Percentiles rank a stretch among this genome's conserved stretches.
These are phyloP conservation scores for Conger conger DNA, from an alignment of 2,113 vertebrate genomes.

Conservation along the genomic window DNA sequence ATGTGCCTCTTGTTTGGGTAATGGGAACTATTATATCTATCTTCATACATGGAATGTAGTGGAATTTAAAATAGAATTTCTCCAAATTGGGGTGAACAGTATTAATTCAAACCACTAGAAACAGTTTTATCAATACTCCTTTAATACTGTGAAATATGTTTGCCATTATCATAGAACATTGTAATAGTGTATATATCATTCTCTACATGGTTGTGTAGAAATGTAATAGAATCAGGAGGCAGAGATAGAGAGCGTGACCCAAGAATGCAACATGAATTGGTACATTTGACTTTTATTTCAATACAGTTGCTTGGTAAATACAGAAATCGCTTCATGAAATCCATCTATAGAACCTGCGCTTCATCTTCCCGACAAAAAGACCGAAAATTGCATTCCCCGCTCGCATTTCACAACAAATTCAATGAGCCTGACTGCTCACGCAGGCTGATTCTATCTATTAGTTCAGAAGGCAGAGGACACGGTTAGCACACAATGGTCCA, in stretches of 20 bases:
- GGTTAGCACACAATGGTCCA: not conserved
- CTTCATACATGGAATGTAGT: not conserved
- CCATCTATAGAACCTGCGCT: constrained; percentile 2
- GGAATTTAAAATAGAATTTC: not conserved
- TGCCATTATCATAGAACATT: not conserved
- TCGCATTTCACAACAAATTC: constrained; percentile 49
- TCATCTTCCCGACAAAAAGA: constrained; percentile 31
- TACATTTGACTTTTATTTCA: not conserved
- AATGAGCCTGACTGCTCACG: constrained; percentile 53
- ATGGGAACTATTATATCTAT: not conserved
- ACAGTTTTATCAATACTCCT: not conserved
- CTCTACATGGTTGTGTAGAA: not conserved
- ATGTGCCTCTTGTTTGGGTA: not conserved
- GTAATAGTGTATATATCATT: not conserved
- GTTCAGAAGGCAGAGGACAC: constrained; percentile 33
- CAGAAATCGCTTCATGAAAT: not conserved
- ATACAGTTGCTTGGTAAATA: not conserved
- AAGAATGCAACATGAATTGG: not conserved
- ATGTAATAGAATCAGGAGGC: not conserved
- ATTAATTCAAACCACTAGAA: not conserved
- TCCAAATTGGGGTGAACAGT: not conserved
- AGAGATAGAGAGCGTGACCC: not conserved
- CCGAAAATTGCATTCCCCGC: constrained; percentile 53
- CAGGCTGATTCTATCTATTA: constrained; percentile 33
- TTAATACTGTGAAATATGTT: not conserved